Base-by-base conservation (phyloP, 2,888 invertebrate genomes). In the Tricholauxania praeusta region DNA sequence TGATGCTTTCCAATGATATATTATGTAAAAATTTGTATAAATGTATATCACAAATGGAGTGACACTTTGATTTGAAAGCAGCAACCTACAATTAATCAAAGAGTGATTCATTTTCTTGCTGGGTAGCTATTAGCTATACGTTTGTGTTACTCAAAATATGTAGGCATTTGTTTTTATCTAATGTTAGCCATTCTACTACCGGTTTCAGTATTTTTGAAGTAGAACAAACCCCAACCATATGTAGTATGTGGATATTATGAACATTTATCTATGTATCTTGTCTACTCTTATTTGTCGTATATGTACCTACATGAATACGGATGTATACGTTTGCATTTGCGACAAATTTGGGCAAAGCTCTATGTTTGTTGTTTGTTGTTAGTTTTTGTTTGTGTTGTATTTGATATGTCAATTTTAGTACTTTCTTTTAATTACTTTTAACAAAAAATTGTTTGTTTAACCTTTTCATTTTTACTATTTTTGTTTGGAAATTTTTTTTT, bases 291-390 rank as follows among this genome's bases (percentile, higher is more conserved):
- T 39, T 39, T 39, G 39, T 39, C 39, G 39, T 39, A 28, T 39
- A 7, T 32, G 7, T 32, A 39, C 6, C 39, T 39, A 39, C 39
- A 39, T 39, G 8, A 2, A 39, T 39, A 39, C 10, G 39, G 39
- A 10, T 28, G 28, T 28, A 28, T 28, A 28, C 39, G 39, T 1
- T 39, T 39, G 39, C 8, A 39, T 3, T 63, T 63, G 70, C 62
- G 70, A 71, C 63, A 71, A 71, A 62, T 59, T 69, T 62, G 17
- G 62, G 22, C 69, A 69, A 62, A 59, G 32, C n/a, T 15, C 32
- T 15, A 39, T 14, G 39, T 63, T 19, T 63, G 47, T 12, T 17
- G 3, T 32, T 15, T 15, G 19, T 17, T 47, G 63, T 63, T 39
- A 17, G n/a, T 17, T 63, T 19, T 64, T 15, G 10, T 48, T 17